Evolutionary conservation across 2,888 invertebrate genomes (phyloP).

Genomic region (Harmothoe impar): DNA sequence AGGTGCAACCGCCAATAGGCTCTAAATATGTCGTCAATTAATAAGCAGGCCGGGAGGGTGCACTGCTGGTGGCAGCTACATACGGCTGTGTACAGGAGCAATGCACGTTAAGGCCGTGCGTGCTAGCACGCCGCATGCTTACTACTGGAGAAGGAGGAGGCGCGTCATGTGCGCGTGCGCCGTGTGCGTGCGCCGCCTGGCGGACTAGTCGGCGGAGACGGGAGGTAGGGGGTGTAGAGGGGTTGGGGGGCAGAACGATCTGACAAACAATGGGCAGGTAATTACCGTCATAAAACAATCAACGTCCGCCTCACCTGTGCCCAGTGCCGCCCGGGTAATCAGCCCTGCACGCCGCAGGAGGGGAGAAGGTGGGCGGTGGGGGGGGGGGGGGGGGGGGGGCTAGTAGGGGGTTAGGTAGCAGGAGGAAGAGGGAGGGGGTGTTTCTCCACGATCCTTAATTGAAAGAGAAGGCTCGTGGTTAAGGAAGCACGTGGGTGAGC

Average conservation of each 20-base stretch:
- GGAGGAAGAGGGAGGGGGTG: not conserved
- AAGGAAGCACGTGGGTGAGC: no score
- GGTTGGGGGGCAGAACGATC: constrained; percentile 6
- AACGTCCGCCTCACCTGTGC: constrained; percentile 36
- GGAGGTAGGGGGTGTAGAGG: no score
- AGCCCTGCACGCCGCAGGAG: not conserved
- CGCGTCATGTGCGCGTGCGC: constrained; percentile 19
- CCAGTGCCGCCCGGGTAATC: not conserved
- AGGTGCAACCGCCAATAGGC: not conserved
- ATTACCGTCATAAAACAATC: constrained; percentile 62
- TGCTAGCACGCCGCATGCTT: not conserved
- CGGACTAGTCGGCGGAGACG: not conserved
- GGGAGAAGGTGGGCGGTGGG: not conserved
- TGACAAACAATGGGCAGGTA: constrained; percentile 58
- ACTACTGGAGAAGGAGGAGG: not conserved
- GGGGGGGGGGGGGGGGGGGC: not conserved
- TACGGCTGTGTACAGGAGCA: not conserved
- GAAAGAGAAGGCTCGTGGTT: not conserved
- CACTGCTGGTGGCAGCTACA: not conserved
- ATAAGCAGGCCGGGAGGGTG: not conserved
- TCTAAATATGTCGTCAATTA: constrained; percentile 43
- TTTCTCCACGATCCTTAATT: not conserved
- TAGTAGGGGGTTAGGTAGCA: no score
- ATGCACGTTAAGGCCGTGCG: not conserved
- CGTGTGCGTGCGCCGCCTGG: constrained; percentile 16